Evolutionary conservation across 2,797 vertebrate species (phyloP).

Genomic region (Florisuga fusca): DNA sequence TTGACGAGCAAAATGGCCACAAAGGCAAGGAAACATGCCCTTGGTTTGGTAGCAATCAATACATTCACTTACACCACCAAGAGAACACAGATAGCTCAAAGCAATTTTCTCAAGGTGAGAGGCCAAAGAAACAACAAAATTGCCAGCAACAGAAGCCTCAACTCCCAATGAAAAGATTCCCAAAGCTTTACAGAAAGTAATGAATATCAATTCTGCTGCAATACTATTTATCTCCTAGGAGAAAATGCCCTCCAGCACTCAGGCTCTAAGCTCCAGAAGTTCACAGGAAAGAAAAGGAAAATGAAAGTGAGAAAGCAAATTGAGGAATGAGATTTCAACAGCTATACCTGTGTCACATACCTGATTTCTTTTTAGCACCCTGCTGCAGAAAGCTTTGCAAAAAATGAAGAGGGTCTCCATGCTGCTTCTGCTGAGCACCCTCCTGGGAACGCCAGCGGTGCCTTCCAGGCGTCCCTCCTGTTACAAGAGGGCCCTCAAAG

Average conservation of each 20-base stretch:
- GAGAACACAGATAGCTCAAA: not conserved
- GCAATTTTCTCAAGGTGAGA: slow-evolving; percentile 59
- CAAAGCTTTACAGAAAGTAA: slow-evolving; percentile 6
- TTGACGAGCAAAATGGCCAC: not conserved
- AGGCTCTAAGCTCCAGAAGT: not conserved
- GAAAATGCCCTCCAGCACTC: not conserved
- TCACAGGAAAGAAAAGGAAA: not conserved
- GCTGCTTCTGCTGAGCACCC: slow-evolving; percentile 64
- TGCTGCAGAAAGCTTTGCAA: not conserved
- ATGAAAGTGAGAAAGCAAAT: not conserved
- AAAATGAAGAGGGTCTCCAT: slow-evolving; percentile 59
- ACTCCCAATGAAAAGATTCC: not conserved
- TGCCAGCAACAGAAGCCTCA: slow-evolving; percentile 31
- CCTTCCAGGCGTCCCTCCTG: slow-evolving; percentile 75
- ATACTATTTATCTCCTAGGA: slow-evolving; percentile 39
- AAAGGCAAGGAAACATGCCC: not conserved
- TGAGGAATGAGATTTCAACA: not conserved
- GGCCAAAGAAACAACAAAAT: slow-evolving; percentile 44
- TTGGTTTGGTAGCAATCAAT: not conserved
- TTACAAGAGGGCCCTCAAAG: slow-evolving; percentile 79
- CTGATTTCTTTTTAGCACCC: slow-evolving; percentile 17
- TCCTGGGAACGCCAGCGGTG: slow-evolving; percentile 26
- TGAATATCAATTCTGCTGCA: slow-evolving; percentile 27
- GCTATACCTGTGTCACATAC: not conserved
- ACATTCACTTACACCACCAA: not conserved